Base-by-base conservation (phyloP, 2,888 invertebrate genomes). In the Syritta pipiens region DNA sequence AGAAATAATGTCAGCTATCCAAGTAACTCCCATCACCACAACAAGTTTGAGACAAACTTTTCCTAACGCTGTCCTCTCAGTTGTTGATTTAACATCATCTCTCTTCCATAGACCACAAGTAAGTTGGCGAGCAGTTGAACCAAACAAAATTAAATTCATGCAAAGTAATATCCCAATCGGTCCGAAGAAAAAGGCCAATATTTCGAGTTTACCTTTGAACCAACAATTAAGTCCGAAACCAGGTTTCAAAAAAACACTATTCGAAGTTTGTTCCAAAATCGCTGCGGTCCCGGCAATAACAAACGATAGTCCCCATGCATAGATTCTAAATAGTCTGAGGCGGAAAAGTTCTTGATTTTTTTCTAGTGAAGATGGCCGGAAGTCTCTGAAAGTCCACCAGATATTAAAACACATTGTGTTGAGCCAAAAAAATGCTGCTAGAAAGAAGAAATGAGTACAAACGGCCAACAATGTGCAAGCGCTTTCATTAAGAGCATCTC, bases 331-430 rank as follows among this genome's bases (percentile, higher is more conserved):
- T 83, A 95, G 90, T 65, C 95, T 91, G 84, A 96, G 91, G 65
- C 96, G 92, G 85, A 94, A 92, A 81, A 93, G 90, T 89, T 96
- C 96, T 90, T 96, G 96, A 83, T 94, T 93, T 88, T 95, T 95
- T 89, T 96, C 96, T 88, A 95, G 90, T 85, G 93, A 94, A 84
- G 95, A 94, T 81, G 96, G 95, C 60, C 96, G 92, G 87, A 96
- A 92, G 90, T 96, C 95, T 81, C 96, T 95, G 90, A 81, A 90
- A 14, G 96, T 96, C 96, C 96, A 96, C 95, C 96, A 96, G 88
- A 96, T 95, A 90, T 96, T 96, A 91, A 96, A 96, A 89, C 96
- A 96, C 96, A 96, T 96, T 81, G 96, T 95, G 89, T 96, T 96
- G 49, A 96, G 92, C 96, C 96, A 96, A 89, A 96, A 96, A 91